Base-by-base conservation (phyloP, 1,140 invertebrate species). In the Microvelia longipes region DNA sequence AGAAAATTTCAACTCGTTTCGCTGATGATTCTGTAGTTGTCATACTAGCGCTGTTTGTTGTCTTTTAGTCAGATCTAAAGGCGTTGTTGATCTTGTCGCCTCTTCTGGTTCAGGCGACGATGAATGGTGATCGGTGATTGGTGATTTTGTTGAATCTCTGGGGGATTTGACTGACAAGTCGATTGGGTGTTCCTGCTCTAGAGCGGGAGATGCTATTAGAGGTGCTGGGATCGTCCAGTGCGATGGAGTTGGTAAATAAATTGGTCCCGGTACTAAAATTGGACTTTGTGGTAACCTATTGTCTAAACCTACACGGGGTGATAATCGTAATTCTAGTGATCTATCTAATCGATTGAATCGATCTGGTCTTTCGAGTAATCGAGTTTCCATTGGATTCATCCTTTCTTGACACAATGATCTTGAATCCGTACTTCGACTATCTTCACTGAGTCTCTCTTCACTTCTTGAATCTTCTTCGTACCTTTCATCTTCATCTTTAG, bases 121-220 rank as follows among this genome's bases (percentile, higher is more conserved):
- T n/a, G n/a, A n/a, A n/a, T n/a, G n/a, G 35, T 50, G 35, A 11
- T 50, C 35, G 19, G 35, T 50, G 5, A 11, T 19, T 50, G 5
- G 5, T 19, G 5, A 19, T 50, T 50, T 50, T 26, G 69, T 29
- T 19, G 69, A 62, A 27, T 61, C 26, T 13, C 66, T 28, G 24
- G 66, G 27, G n/a, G 15, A 64, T 61, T 70, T 70, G 29, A 70
- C 63, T 1, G 73, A 72, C 14, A 73, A 28, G 69, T 73, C 73
- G 29, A 73, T 73, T 15, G 73, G 73, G 0, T 28, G 69, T 1
- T 73, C 73, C 25, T 72, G 71, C n/a, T 72, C 69, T 2, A 70
- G 28, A 28, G 69, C 69, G 5, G 62, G 62, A 13, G 62, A 64
- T 2, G 62, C 62, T 11, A 64, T 26, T 13, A 64, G 62, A 14